Percentiles rank a stretch among this genome's conserved stretches.
phyloP scores from a whole-genome alignment of 2,113 vertebrate species.

The Andinoacara biseriatus region DNA sequence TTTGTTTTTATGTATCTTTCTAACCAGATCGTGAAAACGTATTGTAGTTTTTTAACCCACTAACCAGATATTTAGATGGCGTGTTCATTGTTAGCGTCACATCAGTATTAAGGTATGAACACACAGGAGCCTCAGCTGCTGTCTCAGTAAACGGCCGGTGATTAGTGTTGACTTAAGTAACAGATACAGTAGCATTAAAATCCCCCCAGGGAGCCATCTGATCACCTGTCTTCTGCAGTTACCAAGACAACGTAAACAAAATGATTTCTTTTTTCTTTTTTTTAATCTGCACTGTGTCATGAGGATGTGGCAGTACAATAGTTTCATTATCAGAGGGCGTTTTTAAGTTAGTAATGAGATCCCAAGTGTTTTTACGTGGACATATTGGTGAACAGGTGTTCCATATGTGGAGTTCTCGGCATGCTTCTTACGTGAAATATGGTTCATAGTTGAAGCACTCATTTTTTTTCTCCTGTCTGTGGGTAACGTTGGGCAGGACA shows the following conservation, averaged over 20 bases:
- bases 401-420: slow-evolving; percentile 11
- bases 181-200: slow-evolving; percentile 40
- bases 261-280: neutral
- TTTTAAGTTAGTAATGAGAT: slow-evolving; percentile 21
- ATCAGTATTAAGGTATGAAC: slow-evolving; percentile 18
- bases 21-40: neutral
- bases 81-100: neutral
- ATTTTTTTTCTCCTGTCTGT: neutral
- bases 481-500: neutral
- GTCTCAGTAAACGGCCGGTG: slow-evolving; percentile 53
- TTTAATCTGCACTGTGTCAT: neutral
- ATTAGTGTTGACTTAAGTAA: slow-evolving; percentile 55
- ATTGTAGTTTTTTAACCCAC: neutral
- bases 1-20: neutral
- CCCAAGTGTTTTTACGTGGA: slow-evolving; percentile 11
- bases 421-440: neutral
- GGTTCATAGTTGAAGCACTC: neutral
- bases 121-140: slow-evolving; percentile 50
- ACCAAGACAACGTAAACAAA: slow-evolving; percentile 35
- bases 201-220: slow-evolving; percentile 16
- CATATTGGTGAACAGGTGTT: slow-evolving; percentile 12
- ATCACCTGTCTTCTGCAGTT: slow-evolving; percentile 28
- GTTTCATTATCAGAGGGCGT: neutral
- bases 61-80: neutral
- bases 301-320: neutral